Percentiles rank a stretch among this genome's conserved stretches.
phyloP scores from a whole-genome alignment of 2,888 invertebrate genomes.

The Arctia plantaginis region DNA sequence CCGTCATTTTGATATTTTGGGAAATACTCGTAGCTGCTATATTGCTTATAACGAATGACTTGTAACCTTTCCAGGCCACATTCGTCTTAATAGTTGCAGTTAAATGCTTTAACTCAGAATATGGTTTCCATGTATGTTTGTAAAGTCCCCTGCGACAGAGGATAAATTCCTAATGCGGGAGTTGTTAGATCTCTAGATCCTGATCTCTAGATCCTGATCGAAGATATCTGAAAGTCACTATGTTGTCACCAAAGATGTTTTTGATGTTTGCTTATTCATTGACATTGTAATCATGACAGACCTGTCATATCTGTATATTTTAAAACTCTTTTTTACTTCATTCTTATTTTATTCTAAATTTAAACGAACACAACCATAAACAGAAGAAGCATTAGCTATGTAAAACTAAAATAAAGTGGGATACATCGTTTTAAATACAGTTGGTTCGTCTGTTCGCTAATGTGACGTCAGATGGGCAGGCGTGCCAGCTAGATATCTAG shows the following conservation, averaged over 20 bases:
- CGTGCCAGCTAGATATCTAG: conserved; percentile 1
- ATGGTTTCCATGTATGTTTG: no score
- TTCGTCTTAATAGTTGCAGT: neutral
- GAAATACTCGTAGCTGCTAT: neutral
- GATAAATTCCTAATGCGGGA: no score
- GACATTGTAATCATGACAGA: no score
- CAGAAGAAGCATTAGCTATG: conserved; percentile 14
- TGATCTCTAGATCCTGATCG: no score
- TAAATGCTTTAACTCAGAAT: neutral
- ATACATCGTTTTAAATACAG: conserved; percentile 38
- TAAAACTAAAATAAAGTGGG: conserved; percentile 37
- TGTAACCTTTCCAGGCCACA: neutral
- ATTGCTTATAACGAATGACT: neutral
- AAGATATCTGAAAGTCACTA: no score
- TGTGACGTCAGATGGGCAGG: conserved; percentile 51
- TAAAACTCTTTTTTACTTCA: no score
- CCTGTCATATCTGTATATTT: no score
- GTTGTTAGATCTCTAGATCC: no score
- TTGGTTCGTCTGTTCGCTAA: conserved; percentile 38
- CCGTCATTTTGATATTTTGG: conserved; percentile 9
- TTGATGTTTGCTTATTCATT: no score
- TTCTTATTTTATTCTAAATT: neutral
- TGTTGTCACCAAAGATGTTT: no score
- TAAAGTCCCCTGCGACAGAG: no score
- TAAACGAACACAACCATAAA: neutral